These are phyloP conservation scores for Enteromius fasciolatus DNA, from an alignment of 2,797 vertebrate genomes.

Conservation along the genomic window DNA sequence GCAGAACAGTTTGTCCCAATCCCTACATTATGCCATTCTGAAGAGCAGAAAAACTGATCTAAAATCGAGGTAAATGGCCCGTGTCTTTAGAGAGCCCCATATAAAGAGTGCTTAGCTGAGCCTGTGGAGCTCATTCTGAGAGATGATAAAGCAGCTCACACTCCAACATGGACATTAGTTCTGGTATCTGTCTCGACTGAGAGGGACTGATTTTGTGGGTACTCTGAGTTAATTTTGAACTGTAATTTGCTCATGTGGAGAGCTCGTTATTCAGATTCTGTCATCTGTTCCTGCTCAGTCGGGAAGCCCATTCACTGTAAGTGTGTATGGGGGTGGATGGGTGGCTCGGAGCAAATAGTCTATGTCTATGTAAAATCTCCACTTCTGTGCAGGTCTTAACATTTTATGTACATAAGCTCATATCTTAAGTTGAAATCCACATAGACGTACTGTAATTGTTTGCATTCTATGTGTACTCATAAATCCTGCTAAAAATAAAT, in stretches of 20 bases:
- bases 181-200: conserved; percentile 28
- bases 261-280: conserved; percentile 45
- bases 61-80: not conserved
- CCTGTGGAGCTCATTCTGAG: conserved; percentile 1
- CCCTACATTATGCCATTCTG: not conserved
- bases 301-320: conserved; percentile 9
- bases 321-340: conserved; percentile 36
- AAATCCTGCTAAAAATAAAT: conserved; percentile 17
- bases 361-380: not conserved
- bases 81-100: conserved; percentile 7
- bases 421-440: not conserved
- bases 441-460: not conserved
- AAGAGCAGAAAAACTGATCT: not conserved
- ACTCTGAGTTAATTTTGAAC: conserved; percentile 33
- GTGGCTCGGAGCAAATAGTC: not conserved
- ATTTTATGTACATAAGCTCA: not conserved
- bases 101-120: not conserved
- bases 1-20: not conserved
- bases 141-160: conserved; percentile 24
- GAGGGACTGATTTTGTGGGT: conserved; percentile 36
- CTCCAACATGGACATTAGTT: conserved; percentile 32
- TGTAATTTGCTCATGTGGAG: conserved; percentile 35
- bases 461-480: not conserved
- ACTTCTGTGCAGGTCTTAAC: not conserved
- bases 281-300: conserved; percentile 38